phyloP scores from a whole-genome alignment of 2,888 invertebrate genomes.

The Ochropacha duplaris region DNA sequence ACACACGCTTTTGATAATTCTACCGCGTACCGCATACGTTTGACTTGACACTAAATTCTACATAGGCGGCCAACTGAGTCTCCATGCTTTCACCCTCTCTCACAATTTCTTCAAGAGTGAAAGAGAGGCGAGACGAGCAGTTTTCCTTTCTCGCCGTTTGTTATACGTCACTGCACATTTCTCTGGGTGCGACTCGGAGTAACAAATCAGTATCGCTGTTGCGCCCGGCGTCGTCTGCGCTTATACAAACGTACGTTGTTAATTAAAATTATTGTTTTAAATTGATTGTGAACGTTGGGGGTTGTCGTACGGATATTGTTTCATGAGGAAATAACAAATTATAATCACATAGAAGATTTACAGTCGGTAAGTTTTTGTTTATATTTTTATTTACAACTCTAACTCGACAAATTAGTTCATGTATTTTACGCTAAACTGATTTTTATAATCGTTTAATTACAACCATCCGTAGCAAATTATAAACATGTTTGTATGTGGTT shows the following conservation, averaged over 20 bases:
- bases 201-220: slow-evolving; percentile 71
- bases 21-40: slow-evolving; percentile 28
- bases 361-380: slow-evolving; percentile 37
- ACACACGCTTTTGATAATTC: slow-evolving; percentile 5
- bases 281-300: slow-evolving; percentile 51
- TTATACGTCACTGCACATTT: slow-evolving; percentile 75
- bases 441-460: neutral
- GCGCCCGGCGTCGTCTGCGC: slow-evolving; percentile 65
- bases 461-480: neutral
- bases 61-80: slow-evolving; percentile 71
- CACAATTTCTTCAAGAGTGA: slow-evolving; percentile 45
- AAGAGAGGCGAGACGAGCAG: slow-evolving; percentile 54
- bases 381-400: neutral
- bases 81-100: slow-evolving; percentile 58
- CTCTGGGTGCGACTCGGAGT: slow-evolving; percentile 59
- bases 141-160: slow-evolving; percentile 73
- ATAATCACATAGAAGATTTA: slow-evolving; percentile 37
- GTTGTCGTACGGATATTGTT: slow-evolving; percentile 40
- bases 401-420: neutral
- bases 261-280: slow-evolving; percentile 59
- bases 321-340: slow-evolving; percentile 23
- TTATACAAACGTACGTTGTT: slow-evolving; percentile 59
- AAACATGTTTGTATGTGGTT: too few species aligned
- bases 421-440: neutral
- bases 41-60: slow-evolving; percentile 75